Evolutionary conservation across 1,140 invertebrate species (phyloP).

Genomic region (Drosophila suzukii): DNA sequence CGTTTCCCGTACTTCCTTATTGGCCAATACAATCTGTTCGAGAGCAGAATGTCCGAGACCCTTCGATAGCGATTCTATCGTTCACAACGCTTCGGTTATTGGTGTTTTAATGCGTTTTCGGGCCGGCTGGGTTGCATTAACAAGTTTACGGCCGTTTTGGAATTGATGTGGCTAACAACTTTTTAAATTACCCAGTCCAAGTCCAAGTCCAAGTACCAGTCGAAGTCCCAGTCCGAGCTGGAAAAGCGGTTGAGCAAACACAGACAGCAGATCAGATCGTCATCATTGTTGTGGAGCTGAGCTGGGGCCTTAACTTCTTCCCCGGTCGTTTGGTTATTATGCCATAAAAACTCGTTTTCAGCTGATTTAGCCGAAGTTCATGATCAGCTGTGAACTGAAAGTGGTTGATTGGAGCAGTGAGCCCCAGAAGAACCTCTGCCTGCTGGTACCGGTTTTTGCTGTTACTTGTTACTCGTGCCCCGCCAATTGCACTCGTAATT

Average conservation of each 20-base stretch:
- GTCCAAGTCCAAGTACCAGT: not conserved
- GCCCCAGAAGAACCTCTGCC: constrained; percentile 58
- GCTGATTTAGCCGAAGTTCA: constrained; percentile 74
- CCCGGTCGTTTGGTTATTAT: constrained; percentile 67
- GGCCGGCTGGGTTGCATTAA: constrained; percentile 52
- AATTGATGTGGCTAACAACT: constrained; percentile 78
- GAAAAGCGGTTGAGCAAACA: constrained; percentile 35
- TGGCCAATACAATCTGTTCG: constrained; percentile 29
- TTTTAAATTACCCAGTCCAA: constrained; percentile 69
- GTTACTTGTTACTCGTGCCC: constrained; percentile 73
- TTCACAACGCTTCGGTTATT: constrained; percentile 51
- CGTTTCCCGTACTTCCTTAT: constrained; percentile 66
- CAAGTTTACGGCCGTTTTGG: constrained; percentile 77
- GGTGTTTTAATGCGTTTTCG: constrained; percentile 57
- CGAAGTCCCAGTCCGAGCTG: constrained; percentile 8
- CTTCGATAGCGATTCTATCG: constrained; percentile 38
- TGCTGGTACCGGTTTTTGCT: constrained; percentile 71
- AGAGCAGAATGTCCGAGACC: constrained; percentile 23
- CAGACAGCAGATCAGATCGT: constrained; percentile 49
- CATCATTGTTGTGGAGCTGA: constrained; percentile 45
- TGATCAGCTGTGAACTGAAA: constrained; percentile 80
- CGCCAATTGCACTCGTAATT: constrained; percentile 75
- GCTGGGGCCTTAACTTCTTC: constrained; percentile 19
- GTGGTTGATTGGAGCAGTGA: constrained; percentile 66
- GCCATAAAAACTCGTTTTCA: constrained; percentile 82